A percentile compares a stretch with the other conserved stretches of the same genome.
Evolutionary conservation across 2,888 invertebrate genomes (phyloP).

Genomic region (Diadegma fenestrale): DNA sequence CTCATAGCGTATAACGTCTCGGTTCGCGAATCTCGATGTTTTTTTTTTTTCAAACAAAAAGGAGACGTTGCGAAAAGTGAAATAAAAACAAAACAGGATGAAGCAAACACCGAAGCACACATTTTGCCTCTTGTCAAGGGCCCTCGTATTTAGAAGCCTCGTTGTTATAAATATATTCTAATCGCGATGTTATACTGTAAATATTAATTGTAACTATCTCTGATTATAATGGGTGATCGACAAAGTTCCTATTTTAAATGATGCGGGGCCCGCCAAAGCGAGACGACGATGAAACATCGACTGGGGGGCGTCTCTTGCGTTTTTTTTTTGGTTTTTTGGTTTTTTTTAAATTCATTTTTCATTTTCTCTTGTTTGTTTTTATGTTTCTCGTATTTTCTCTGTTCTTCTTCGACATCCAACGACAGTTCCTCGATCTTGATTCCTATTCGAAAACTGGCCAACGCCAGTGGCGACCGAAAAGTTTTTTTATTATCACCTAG

Average conservation of each 20-base stretch:
- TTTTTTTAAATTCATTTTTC: background rate
- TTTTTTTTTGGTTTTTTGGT: slow-evolving; percentile 56
- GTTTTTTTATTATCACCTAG: slow-evolving; percentile 70
- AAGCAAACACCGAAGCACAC: slow-evolving; percentile 11
- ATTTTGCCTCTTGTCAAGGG: slow-evolving; percentile 44
- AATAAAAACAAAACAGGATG: slow-evolving; percentile 39
- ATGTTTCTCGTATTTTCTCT: slow-evolving; percentile 44
- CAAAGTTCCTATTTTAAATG: slow-evolving; percentile 84
- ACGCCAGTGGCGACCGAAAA: slow-evolving; percentile 60
- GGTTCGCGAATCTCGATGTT: slow-evolving; percentile 31
- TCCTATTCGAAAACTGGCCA: slow-evolving; percentile 53
- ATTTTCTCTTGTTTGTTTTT: background rate
- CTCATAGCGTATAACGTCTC: slow-evolving; percentile 17
- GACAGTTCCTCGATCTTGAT: slow-evolving; percentile 58
- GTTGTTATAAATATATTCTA: slow-evolving; percentile 80
- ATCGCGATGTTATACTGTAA: slow-evolving; percentile 77
- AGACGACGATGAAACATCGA: slow-evolving; percentile 55
- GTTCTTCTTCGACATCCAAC: slow-evolving; percentile 57
- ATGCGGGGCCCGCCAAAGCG: slow-evolving; percentile 69
- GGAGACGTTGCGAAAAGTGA: background rate
- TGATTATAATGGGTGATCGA: slow-evolving; percentile 80
- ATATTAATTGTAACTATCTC: slow-evolving; percentile 77
- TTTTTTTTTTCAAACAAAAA: background rate
- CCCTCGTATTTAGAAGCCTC: slow-evolving; percentile 73
- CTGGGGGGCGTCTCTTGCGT: slow-evolving; percentile 62